These are phyloP conservation scores for Celastrina argiolus DNA, from an alignment of 2,888 invertebrate genomes.

Conservation along the genomic window DNA sequence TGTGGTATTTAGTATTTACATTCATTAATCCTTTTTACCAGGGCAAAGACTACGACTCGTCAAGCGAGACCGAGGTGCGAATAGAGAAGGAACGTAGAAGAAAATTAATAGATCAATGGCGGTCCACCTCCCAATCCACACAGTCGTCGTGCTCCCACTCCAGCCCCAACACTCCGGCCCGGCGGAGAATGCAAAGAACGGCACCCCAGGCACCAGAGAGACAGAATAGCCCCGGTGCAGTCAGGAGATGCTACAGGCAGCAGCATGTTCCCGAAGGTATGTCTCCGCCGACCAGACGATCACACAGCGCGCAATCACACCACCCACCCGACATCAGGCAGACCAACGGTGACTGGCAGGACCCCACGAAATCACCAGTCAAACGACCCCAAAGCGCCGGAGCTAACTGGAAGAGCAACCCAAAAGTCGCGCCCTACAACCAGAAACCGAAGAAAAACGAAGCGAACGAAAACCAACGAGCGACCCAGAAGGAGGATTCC, in stretches of 20 bases:
- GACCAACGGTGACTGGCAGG: slow-evolving; percentile 65
- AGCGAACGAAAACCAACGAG: slow-evolving; percentile 53
- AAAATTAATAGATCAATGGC: slow-evolving; percentile 85
- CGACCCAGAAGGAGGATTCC: slow-evolving; percentile 47
- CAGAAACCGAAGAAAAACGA: slow-evolving; percentile 63
- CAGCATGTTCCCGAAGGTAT: slow-evolving; percentile 60
- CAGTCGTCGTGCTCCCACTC: slow-evolving; percentile 58
- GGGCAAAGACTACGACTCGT: slow-evolving; percentile 90
- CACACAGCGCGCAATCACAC: slow-evolving; percentile 61
- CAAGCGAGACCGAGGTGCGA: slow-evolving; percentile 85
- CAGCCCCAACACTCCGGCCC: slow-evolving; percentile 61
- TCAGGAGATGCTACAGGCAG: slow-evolving; percentile 56
- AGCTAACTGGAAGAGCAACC: slow-evolving; percentile 64
- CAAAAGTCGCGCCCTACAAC: slow-evolving; percentile 64
- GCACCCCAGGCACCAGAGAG: slow-evolving; percentile 59
- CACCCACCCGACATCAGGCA: slow-evolving; percentile 53
- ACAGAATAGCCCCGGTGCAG: slow-evolving; percentile 59
- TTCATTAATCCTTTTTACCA: slow-evolving; percentile 44
- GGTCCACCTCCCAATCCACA: slow-evolving; percentile 81
- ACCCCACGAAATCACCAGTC: slow-evolving; percentile 62
- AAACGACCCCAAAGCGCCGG: slow-evolving; percentile 69
- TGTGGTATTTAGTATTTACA: too few relatives aligned
- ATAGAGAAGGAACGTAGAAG: slow-evolving; percentile 82
- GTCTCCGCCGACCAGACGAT: slow-evolving; percentile 62
- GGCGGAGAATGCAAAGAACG: slow-evolving; percentile 53